Evolutionary conservation across 2,113 vertebrate genomes (phyloP), one percentile per base, ranked within the genome.

Genomic region (Phyllopteryx taeniolatus): DNA sequence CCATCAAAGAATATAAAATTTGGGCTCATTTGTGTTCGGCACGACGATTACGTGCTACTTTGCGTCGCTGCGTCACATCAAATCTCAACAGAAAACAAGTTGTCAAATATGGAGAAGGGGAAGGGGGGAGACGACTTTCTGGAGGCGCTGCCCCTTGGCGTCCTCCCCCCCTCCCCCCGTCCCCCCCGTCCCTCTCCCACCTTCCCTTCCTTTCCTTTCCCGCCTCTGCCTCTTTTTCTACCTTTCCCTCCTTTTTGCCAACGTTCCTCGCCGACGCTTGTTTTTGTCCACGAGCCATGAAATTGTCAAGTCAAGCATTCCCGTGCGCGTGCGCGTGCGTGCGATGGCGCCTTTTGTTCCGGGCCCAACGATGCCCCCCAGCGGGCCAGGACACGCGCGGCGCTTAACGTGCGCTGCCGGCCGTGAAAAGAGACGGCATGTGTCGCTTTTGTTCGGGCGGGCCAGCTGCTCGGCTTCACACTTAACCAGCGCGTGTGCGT

Each of bases 361-460:
- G 72, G 71, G 79, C 75, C 53, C 79, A 80, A 88, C 88, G 88
- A 79, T 79, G 81, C 76, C 67, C 79, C 81, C 79, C 0, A 19
- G 20, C n/a, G 22, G 61, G 79, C 76, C 22, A 27, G 59, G 86
- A 84, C 89, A 91, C 87, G 85, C 83, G 88, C 74, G 88, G 88
- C 79, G 81, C 83, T 82, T 89, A 91, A 91, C 80, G 89, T 78
- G 91, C 77, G 79, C 86, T 78, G 83, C 79, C 80, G 74, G 89
- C 86, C 83, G 79, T 92, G 85, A 80, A 90, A 88, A 83, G 78
- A 89, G 79, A 84, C 67, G 59, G 88, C 91, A 91, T 89, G 91
- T 92, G 91, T 88, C 90, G 79, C 90, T 86, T 91, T 93, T 92
- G 91, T 89, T 90, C 44, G 44, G 82, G 82, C 3, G 19, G 43